A percentile compares a stretch with the other conserved stretches of the same genome.
Evolutionary conservation across 1,140 invertebrate genomes (phyloP).

Genomic region (Tetramorium parvispinum): DNA sequence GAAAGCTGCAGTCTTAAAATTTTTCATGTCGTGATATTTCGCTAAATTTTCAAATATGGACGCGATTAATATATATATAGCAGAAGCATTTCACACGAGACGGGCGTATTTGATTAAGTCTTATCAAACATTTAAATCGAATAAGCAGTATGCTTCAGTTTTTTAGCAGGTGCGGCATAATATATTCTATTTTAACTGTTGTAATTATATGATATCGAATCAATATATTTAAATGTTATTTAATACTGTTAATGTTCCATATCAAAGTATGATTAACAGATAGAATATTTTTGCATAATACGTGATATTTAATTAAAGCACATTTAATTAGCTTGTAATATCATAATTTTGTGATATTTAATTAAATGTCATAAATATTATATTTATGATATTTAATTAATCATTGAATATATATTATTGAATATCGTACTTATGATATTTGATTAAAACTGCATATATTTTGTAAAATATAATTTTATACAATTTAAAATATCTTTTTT

Average conservation of each 20-base stretch:
- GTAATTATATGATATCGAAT: not conserved
- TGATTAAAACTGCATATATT: too few species aligned
- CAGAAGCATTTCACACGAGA: not conserved
- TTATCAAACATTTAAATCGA: constrained; percentile 1
- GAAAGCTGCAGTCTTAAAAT: not conserved
- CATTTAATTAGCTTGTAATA: too few species aligned
- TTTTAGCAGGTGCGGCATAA: not conserved
- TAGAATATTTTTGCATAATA: not conserved
- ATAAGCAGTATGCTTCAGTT: not conserved
- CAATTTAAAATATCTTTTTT: not conserved
- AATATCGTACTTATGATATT: too few species aligned
- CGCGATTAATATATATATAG: constrained; percentile 4
- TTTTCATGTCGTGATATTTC: not conserved
- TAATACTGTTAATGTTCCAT: not conserved
- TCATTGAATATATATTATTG: too few species aligned
- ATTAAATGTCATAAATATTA: too few species aligned
- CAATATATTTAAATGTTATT: not conserved
- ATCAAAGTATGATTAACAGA: not conserved
- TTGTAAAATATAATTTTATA: not conserved
- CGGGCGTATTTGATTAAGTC: constrained; percentile 7
- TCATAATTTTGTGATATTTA: too few species aligned
- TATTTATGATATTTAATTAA: too few species aligned
- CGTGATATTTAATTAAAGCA: not conserved
- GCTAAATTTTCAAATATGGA: not conserved
- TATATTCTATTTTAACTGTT: not conserved